Base-by-base conservation (phyloP, 1,140 invertebrate species). In the Acyrthosiphon pisum region DNA sequence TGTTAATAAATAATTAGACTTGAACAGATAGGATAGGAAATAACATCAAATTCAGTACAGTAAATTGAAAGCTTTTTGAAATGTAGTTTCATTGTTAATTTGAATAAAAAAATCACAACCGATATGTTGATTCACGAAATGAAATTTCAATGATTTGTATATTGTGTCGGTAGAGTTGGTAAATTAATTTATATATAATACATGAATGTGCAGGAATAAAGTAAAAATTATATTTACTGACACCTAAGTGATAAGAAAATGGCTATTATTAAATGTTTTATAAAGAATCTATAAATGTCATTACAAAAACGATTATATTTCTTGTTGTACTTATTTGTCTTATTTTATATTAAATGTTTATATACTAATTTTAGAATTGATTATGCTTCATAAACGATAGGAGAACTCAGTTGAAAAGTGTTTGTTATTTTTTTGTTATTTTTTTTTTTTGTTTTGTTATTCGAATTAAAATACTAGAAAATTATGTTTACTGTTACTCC, bases 1-100 rank as follows among this genome's bases (percentile, higher is more conserved):
- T 41, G 48, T 56, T 89, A 50, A 89, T 56, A 9, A 14, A 89
- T 35, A 41, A 89, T 89, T 87, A 87, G 30, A 87, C 20, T 87
- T 48, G 20, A 46, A 35, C n/a, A 50, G 48, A 89, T 37, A 37
- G 50, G 0, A 53, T 56, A 89, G 88, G 35, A 53, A 56, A 53
- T 53, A 22, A 53, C 87, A 37, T 23, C n/a, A n/a, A n/a, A 53
- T 53, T 26, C 3, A 37, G 44, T 41, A 89, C 88, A 37, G 46
- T 53, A 89, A n/a, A 56, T 41, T 37, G 50, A 89, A 89, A 35
- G n/a, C 6, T 9, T 53, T 89, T 89, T 23, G 44, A 50, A 87
- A 87, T n/a, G 14, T 46, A 46, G 30, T 30, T 46, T n/a, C 11
- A 87, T 87, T 46, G 44, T 46, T 7, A 87, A 87, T 46, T 87